Evolutionary conservation across 2,113 vertebrate genomes (phyloP).

Genomic region (Pollachius pollachius): DNA sequence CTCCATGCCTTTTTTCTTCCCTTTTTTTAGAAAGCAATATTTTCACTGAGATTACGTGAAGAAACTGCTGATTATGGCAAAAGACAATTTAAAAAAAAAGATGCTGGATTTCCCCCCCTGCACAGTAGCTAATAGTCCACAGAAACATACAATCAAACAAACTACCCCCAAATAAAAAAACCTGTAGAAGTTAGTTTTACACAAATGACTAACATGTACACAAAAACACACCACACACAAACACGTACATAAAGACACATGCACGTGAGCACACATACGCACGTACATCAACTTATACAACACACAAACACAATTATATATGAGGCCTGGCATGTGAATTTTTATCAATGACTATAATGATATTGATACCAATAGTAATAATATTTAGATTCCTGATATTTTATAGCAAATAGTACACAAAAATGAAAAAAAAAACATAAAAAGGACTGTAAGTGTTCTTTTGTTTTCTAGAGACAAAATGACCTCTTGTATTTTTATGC

Average conservation of each 20-base stretch:
- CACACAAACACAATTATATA: constrained; percentile 67
- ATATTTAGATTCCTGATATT: constrained; percentile 84
- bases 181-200: constrained; percentile 72
- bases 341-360: constrained; percentile 81
- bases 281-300: constrained; percentile 6
- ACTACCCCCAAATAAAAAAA: constrained; percentile 62
- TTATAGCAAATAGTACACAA: constrained; percentile 79
- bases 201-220: constrained; percentile 55
- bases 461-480: constrained; percentile 81
- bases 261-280: constrained; percentile 24
- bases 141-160: constrained; percentile 74
- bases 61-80: constrained; percentile 74
- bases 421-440: constrained; percentile 65
- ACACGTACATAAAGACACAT: constrained; percentile 38
- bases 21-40: constrained; percentile 85
- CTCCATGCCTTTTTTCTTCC: constrained; percentile 73
- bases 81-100: constrained; percentile 80
- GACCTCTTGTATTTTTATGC: constrained; percentile 87
- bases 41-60: constrained; percentile 79
- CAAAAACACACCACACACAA: constrained; percentile 17
- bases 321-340: constrained; percentile 84
- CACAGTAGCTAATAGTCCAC: constrained; percentile 76
- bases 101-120: constrained; percentile 79
- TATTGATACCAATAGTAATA: constrained; percentile 82
- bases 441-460: constrained; percentile 77